phyloP scores from a whole-genome alignment of 1,140 invertebrate species.

The Temnothorax longispinosus region DNA sequence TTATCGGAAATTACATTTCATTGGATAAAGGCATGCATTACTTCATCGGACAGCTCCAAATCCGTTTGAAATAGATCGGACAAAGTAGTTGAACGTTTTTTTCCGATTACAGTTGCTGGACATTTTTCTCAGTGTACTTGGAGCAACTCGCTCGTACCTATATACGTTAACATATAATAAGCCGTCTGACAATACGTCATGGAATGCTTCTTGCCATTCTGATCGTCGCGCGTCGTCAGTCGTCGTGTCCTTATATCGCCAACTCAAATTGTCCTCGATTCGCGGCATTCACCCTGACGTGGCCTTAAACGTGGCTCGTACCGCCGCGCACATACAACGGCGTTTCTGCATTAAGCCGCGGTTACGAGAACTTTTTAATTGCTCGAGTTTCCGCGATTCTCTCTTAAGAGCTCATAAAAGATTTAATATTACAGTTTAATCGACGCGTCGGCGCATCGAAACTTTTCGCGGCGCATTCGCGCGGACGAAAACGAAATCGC shows the following conservation, averaged over 20 bases:
- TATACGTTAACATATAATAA: conserved; percentile 22
- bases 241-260: neutral
- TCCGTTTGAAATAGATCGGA: too few species aligned
- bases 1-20: too few species aligned
- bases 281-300: conserved; percentile 1
- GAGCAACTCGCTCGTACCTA: neutral
- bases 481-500: conserved; percentile 23
- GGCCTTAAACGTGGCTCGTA: neutral
- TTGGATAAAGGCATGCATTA: too few species aligned
- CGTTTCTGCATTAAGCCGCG: neutral
- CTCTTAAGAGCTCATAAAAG: neutral
- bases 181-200: conserved; percentile 30
- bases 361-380: conserved; percentile 29
- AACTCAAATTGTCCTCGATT: conserved; percentile 10
- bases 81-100: too few species aligned
- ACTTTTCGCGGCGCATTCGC: neutral
- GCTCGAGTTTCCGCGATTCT: neutral
- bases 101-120: too few species aligned
- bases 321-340: neutral
- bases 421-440: conserved; percentile 22
- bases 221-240: neutral
- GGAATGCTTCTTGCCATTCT: conserved; percentile 3
- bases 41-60: too few species aligned
- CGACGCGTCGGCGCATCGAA: neutral
- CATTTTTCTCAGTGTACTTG: too few species aligned